Evolutionary conservation across 2,113 vertebrate species (phyloP).

Genomic region (Verasper variegatus): DNA sequence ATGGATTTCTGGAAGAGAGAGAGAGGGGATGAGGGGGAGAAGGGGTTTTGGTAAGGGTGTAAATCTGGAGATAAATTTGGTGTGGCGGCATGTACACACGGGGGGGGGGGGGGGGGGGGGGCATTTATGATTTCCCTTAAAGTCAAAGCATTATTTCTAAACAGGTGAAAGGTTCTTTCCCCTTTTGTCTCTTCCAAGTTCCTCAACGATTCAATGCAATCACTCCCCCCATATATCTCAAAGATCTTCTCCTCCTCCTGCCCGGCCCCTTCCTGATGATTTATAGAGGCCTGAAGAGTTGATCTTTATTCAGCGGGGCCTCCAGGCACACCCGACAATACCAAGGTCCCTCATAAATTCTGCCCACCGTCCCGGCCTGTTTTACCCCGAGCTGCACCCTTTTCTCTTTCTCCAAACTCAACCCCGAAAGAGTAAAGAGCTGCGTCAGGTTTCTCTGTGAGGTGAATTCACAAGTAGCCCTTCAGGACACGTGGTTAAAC

Average conservation of each 20-base stretch:
- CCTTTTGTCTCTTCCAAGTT: neutral
- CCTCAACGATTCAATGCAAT: slow-evolving; percentile 22
- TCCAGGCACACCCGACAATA: slow-evolving; percentile 64
- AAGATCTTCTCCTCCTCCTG: slow-evolving; percentile 20
- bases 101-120: neutral
- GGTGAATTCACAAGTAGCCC: slow-evolving; percentile 11
- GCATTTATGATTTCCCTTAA: slow-evolving; percentile 38
- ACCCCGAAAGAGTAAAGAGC: slow-evolving; percentile 32
- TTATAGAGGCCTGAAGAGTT: slow-evolving; percentile 60
- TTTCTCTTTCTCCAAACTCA: slow-evolving; percentile 5
- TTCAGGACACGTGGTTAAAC: slow-evolving; percentile 12
- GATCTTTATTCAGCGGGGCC: slow-evolving; percentile 72
- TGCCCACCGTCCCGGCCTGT: neutral
- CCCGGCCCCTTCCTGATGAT: slow-evolving; percentile 49
- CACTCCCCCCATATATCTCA: slow-evolving; percentile 8
- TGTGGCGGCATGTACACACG: neutral
- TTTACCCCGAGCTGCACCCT: neutral
- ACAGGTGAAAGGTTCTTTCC: slow-evolving; percentile 3
- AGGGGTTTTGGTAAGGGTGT: neutral
- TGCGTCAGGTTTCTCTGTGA: neutral
- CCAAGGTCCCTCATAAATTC: slow-evolving; percentile 70
- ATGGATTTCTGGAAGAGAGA: neutral
- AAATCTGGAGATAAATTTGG: slow-evolving; percentile 30
- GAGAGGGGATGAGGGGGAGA: neutral
- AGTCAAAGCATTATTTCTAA: slow-evolving; percentile 13